phyloP scores from a whole-genome alignment of 2,888 invertebrate genomes.

The Heliconius hortense region DNA sequence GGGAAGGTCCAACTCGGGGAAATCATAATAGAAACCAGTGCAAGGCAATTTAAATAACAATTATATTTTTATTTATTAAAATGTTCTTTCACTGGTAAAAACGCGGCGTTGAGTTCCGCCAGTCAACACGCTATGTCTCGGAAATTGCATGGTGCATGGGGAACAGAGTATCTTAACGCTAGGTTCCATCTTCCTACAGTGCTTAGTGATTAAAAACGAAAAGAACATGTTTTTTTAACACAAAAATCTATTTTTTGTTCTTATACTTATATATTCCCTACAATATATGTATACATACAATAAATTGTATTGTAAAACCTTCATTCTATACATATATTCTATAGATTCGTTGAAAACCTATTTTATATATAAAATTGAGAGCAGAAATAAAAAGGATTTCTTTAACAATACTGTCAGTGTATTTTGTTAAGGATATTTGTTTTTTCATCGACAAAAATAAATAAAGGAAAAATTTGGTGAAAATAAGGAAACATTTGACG shows the following conservation, averaged over 20 bases:
- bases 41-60: too few relatives aligned
- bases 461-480: background rate
- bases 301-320: background rate
- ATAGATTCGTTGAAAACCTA: background rate
- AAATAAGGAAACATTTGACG: background rate
- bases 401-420: slow-evolving; percentile 14
- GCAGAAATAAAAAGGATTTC: slow-evolving; percentile 1
- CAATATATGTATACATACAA: background rate
- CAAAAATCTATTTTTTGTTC: too few relatives aligned
- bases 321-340: background rate
- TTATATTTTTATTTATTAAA: too few relatives aligned
- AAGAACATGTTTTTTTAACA: too few relatives aligned
- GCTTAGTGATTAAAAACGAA: too few relatives aligned
- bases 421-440: slow-evolving; percentile 10
- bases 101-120: background rate
- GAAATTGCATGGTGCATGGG: too few relatives aligned
- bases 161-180: too few relatives aligned
- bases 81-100: background rate
- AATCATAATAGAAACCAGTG: too few relatives aligned
- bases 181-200: too few relatives aligned
- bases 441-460: slow-evolving; percentile 2
- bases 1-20: too few relatives aligned
- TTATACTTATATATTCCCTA: background rate
- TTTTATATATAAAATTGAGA: slow-evolving; percentile 9
- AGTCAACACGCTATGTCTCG: background rate